Conservation (phyloP, 2,797 vertebrate species). For the Erithacus rubecula region DNA sequence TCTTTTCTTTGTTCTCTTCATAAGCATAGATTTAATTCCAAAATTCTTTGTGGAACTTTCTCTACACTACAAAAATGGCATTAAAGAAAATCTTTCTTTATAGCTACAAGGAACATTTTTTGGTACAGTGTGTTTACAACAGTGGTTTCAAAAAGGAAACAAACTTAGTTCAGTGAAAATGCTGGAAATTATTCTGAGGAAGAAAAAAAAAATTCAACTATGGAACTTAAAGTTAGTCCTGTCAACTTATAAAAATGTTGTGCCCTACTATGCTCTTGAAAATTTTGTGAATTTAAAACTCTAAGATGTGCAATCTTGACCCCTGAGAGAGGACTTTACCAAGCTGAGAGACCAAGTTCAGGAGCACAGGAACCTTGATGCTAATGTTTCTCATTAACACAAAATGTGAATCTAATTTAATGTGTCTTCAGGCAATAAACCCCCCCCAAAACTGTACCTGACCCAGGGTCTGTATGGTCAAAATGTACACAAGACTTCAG, state of each 20-base stretch:
- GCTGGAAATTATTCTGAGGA: not conserved
- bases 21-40: not conserved
- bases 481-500: not conserved
- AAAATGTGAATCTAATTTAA: not conserved
- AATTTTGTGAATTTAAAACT: not conserved
- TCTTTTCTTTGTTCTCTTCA: not conserved
- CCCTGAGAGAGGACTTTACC: not conserved
- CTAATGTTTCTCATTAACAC: not conserved
- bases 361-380: not conserved
- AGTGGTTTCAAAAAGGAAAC: not conserved
- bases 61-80: not conserved
- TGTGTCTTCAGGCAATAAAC: rapidly evolving
- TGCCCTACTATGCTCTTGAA: not conserved
- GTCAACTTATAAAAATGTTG: not conserved
- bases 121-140: not conserved
- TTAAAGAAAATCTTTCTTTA: not conserved
- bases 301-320: not conserved
- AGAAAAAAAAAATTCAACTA: not conserved
- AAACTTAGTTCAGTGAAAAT: not conserved
- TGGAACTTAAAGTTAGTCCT: not conserved
- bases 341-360: not conserved
- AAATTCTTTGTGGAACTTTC: not conserved
- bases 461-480: rapidly evolving
- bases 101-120: not conserved
- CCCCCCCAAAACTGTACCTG: not conserved